These are phyloP conservation scores for Crossaster papposus DNA, from an alignment of 53 echinoderm and acorn worm genomes.

Conservation along the genomic window DNA sequence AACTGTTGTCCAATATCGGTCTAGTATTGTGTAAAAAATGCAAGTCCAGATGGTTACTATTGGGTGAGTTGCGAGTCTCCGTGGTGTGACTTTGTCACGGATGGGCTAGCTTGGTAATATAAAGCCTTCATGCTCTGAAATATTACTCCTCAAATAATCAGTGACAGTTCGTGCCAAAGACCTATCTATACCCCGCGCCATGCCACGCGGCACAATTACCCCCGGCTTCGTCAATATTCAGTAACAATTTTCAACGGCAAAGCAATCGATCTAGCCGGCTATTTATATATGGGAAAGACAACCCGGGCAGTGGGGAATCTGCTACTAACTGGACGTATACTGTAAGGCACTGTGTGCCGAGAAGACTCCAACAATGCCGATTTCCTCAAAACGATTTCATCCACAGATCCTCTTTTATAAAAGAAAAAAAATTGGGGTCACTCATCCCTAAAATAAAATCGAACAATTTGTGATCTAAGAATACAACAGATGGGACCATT, in stretches of 20 bases:
- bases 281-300: constrained; percentile 25
- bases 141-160: constrained; percentile 74
- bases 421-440: constrained; percentile 8
- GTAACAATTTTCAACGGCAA: constrained; percentile 58
- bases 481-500: constrained; percentile 45
- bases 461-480: constrained; percentile 15
- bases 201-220: constrained; percentile 61
- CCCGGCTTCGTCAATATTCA: constrained; percentile 67
- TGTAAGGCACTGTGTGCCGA: neutral
- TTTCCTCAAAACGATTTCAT: constrained; percentile 5
- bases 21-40: constrained; percentile 49
- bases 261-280: constrained; percentile 62
- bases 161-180: constrained; percentile 61
- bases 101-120: constrained; percentile 59
- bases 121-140: constrained; percentile 63
- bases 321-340: constrained; percentile 1
- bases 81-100: constrained; percentile 59
- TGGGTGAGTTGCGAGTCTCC: constrained; percentile 44
- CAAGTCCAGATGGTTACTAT: constrained; percentile 41
- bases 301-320: neutral
- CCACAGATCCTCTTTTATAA: constrained; percentile 32
- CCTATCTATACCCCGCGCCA: constrained; percentile 39
- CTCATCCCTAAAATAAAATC: neutral
- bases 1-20: constrained; percentile 52
- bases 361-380: neutral